These are phyloP conservation scores for Pseudomyrmex flavicornis DNA, from an alignment of 1,140 invertebrate genomes.

Conservation along the genomic window DNA sequence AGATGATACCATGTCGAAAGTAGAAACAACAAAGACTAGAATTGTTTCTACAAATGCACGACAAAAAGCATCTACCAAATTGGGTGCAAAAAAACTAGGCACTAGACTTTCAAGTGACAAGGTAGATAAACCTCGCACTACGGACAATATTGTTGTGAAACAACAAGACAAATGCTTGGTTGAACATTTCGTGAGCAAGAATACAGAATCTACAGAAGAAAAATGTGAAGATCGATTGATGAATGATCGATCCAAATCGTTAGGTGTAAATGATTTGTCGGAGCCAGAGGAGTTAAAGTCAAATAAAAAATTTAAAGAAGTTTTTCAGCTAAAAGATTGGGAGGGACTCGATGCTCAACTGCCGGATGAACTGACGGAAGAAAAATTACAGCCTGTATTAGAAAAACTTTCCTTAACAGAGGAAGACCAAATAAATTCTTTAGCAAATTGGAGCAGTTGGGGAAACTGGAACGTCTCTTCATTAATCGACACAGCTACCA, in stretches of 20 bases:
- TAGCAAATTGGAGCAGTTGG: conserved; percentile 87
- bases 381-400: conserved; percentile 73
- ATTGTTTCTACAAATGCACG: not conserved
- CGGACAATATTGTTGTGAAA: conserved; percentile 59
- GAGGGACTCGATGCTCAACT: conserved; percentile 77
- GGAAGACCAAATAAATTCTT: conserved; percentile 57
- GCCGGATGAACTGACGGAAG: conserved; percentile 74
- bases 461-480: conserved; percentile 89
- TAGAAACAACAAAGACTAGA: not conserved
- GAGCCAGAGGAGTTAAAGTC: conserved; percentile 82
- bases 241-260: conserved; percentile 1
- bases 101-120: conserved; percentile 49
- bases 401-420: conserved; percentile 69
- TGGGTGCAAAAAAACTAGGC: conserved; percentile 75
- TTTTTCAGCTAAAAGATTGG: conserved; percentile 82
- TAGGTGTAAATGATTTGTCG: conserved; percentile 57
- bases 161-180: conserved; percentile 37
- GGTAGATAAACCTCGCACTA: conserved; percentile 52
- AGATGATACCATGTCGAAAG: not conserved
- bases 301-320: conserved; percentile 82
- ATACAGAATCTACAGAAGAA: conserved; percentile 36
- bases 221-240: not conserved
- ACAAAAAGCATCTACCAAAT: conserved; percentile 26
- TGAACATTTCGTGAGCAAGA: conserved; percentile 37
- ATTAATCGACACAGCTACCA: conserved; percentile 90